These are phyloP conservation scores for Proisotoma minuta DNA, from an alignment of 2,888 invertebrate genomes.

Conservation along the genomic window DNA sequence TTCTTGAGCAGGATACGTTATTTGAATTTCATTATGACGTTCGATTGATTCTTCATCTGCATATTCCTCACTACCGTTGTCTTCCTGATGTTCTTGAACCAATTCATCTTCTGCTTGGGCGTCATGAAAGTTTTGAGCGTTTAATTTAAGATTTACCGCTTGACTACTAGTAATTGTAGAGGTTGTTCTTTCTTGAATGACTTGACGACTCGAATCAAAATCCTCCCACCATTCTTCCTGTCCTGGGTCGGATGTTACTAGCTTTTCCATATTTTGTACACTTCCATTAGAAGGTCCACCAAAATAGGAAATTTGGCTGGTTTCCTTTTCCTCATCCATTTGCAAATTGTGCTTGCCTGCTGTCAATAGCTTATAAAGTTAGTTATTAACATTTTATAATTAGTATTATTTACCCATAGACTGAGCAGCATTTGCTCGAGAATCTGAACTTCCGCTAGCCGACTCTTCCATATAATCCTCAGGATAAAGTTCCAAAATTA, in stretches of 20 bases:
- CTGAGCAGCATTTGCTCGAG: not conserved
- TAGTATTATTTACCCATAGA: not conserved
- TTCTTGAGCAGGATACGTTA: too few species aligned
- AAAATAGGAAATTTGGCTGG: too few species aligned
- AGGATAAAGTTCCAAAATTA: constrained; percentile 36
- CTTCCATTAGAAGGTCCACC: too few species aligned
- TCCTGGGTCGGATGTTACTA: constrained; percentile 8
- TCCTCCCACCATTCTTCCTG: constrained; percentile 17
- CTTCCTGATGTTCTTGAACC: not conserved
- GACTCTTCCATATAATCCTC: constrained; percentile 14
- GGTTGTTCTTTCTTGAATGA: not conserved
- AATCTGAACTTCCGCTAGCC: not conserved
- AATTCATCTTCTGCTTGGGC: not conserved
- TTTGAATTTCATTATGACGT: too few species aligned
- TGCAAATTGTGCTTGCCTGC: too few species aligned
- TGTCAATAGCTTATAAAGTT: too few species aligned
- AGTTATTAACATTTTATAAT: too few species aligned
- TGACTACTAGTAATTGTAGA: not conserved
- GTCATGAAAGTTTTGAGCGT: not conserved
- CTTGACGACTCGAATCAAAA: constrained; percentile 1
- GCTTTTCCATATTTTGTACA: too few species aligned
- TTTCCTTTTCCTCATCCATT: too few species aligned
- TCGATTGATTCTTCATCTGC: too few species aligned
- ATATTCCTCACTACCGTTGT: constrained; percentile 3
- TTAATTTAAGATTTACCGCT: constrained; percentile 14